A percentile compares a stretch with the other conserved stretches of the same genome.
phyloP scores from a whole-genome alignment of 1,140 invertebrate species.

The Drosophila ironensis region DNA sequence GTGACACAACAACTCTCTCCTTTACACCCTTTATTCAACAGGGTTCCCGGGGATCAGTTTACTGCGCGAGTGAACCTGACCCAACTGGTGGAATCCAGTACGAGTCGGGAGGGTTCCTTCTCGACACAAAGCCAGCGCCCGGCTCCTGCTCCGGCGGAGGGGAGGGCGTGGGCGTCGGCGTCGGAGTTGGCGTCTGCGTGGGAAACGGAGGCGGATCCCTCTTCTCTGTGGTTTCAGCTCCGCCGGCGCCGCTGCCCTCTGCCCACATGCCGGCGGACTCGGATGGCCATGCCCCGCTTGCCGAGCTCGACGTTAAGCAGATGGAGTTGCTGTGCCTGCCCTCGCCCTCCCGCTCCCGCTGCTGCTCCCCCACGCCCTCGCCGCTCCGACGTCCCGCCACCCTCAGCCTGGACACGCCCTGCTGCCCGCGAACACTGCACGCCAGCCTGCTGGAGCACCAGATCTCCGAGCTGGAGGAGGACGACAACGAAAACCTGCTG shows the following conservation, averaged over 20 bases:
- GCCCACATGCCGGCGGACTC: background rate
- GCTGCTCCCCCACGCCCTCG: slow-evolving; percentile 25
- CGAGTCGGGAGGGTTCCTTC: slow-evolving; percentile 80
- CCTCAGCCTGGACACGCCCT: slow-evolving; percentile 68
- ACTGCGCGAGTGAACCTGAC: slow-evolving; percentile 82
- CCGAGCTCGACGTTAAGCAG: slow-evolving; percentile 78
- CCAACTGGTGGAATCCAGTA: slow-evolving; percentile 81
- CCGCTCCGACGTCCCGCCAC: slow-evolving; percentile 65
- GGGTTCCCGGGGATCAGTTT: slow-evolving; percentile 83
- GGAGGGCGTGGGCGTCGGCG: slow-evolving; percentile 18
- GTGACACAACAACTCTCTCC: background rate
- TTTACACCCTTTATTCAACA: slow-evolving; percentile 14
- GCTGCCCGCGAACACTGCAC: slow-evolving; percentile 72
- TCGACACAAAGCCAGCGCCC: slow-evolving; percentile 68
- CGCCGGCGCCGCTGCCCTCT: slow-evolving; percentile 80
- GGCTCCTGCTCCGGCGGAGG: slow-evolving; percentile 36
- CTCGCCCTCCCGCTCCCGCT: slow-evolving; percentile 27
- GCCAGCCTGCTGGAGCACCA: slow-evolving; percentile 76
- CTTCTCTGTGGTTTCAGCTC: slow-evolving; percentile 84
- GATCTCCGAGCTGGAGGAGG: slow-evolving; percentile 86
- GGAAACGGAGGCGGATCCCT: slow-evolving; percentile 80
- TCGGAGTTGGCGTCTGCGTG: background rate
- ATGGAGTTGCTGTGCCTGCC: slow-evolving; percentile 57
- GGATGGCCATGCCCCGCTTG: slow-evolving; percentile 60
- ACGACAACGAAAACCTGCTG: slow-evolving; percentile 86